phyloP scores from a whole-genome alignment of 2,113 vertebrate genomes.

The Bettongia penicillata region DNA sequence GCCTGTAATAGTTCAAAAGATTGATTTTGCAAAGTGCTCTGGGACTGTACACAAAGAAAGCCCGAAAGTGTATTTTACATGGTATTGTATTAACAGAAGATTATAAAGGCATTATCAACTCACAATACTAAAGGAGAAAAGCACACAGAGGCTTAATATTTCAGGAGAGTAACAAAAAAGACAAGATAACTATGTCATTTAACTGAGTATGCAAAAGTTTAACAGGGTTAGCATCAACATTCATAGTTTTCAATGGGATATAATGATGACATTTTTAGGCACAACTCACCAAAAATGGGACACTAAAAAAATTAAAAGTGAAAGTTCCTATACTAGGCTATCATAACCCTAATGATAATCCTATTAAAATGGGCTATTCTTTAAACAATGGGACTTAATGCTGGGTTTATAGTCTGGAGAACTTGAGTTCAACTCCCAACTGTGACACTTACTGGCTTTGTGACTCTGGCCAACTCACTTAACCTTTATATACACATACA shows the following conservation, averaged over 20 bases:
- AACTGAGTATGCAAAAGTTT: conserved; percentile 7
- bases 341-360: not conserved
- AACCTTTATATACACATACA: too few relatives aligned
- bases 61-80: not conserved
- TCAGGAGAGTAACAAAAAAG: conserved; percentile 42
- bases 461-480: not conserved
- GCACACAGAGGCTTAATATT: not conserved
- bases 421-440: not conserved
- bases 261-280: not conserved
- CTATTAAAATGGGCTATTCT: not conserved
- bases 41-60: conserved; percentile 20
- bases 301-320: not conserved
- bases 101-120: conserved; percentile 47
- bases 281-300: not conserved
- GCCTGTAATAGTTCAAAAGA: conserved; percentile 37
- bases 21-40: conserved; percentile 50
- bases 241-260: conserved; percentile 50
- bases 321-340: not conserved
- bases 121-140: conserved; percentile 37
- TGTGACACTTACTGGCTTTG: not conserved
- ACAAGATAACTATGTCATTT: conserved; percentile 18
- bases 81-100: conserved; percentile 36
- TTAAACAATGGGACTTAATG: not conserved
- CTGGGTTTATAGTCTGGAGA: not conserved
- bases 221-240: conserved; percentile 38